Conservation (phyloP, 2,888 invertebrate species). For the Tachystola acroxantha region DNA sequence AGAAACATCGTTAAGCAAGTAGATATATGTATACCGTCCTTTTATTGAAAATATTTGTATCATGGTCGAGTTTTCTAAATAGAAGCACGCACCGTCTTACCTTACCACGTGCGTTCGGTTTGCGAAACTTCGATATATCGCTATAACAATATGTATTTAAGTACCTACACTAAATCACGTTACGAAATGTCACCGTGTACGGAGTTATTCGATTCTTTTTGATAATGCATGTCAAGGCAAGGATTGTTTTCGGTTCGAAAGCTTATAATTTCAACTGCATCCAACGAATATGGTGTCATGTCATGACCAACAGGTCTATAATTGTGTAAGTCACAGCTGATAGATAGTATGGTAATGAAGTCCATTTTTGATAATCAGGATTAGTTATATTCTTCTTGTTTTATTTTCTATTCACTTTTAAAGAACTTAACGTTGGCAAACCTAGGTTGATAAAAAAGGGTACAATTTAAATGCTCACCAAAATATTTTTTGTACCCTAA, state of each 20-base stretch:
- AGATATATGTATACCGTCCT: slow-evolving; percentile 9
- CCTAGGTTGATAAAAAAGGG: too few relatives aligned
- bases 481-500: too few relatives aligned
- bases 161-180: too few relatives aligned
- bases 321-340: too few relatives aligned
- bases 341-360: too few relatives aligned
- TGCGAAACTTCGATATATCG: slow-evolving; percentile 8
- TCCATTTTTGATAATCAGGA: too few relatives aligned
- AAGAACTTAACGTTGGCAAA: too few relatives aligned
- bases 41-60: slow-evolving; percentile 1
- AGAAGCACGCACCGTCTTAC: slow-evolving; percentile 10
- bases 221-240: slow-evolving; percentile 4
- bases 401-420: too few relatives aligned
- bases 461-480: too few relatives aligned
- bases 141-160: background rate
- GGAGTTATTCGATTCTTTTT: background rate
- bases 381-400: too few relatives aligned
- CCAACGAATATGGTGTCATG: too few relatives aligned
- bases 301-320: background rate
- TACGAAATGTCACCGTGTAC: slow-evolving; percentile 1
- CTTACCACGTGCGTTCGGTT: slow-evolving; percentile 4
- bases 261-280: background rate
- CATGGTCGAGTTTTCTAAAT: slow-evolving; percentile 16
- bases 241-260: background rate
- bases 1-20: slow-evolving; percentile 2